Evolutionary conservation across 2,888 invertebrate genomes (phyloP).

Genomic region (Campaea margaritaria): DNA sequence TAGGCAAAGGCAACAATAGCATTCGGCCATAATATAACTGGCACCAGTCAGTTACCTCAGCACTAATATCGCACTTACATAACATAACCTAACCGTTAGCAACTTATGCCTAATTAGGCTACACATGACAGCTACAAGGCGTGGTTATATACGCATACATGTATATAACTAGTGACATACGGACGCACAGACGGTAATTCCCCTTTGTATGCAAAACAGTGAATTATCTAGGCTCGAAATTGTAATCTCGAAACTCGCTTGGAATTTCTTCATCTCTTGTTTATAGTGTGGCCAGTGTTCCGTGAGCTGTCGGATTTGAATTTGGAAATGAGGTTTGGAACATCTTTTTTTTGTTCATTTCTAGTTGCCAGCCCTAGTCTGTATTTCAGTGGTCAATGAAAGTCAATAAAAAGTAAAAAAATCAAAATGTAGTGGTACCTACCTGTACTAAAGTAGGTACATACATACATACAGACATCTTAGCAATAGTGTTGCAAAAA

Average conservation of each 20-base stretch:
- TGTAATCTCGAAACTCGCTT: constrained; percentile 82
- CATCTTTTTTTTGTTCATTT: constrained; percentile 4
- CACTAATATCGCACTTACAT: constrained; percentile 52
- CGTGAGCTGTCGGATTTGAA: constrained; percentile 38
- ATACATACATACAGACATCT: too few species aligned
- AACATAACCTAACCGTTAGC: constrained; percentile 55
- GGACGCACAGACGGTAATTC: constrained; percentile 80
- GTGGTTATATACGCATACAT: constrained; percentile 60
- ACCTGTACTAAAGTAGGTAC: too few species aligned
- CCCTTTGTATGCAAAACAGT: constrained; percentile 84
- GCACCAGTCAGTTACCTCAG: constrained; percentile 16
- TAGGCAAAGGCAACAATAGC: neutral
- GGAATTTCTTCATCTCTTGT: constrained; percentile 83
- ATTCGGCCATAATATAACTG: too few species aligned
- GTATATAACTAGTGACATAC: constrained; percentile 74
- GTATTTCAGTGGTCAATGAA: neutral
- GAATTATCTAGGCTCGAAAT: constrained; percentile 85
- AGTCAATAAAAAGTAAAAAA: neutral
- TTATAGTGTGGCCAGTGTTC: constrained; percentile 49
- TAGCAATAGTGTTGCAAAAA: too few species aligned
- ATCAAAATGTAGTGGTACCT: too few species aligned
- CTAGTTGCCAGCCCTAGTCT: too few species aligned
- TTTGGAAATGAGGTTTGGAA: constrained; percentile 24
- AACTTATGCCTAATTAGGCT: constrained; percentile 80
- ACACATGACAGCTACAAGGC: constrained; percentile 83